A percentile compares a stretch with the other conserved stretches of the same genome.
Evolutionary conservation across 2,797 vertebrate species (phyloP).

Genomic region (Dipus sagitta): DNA sequence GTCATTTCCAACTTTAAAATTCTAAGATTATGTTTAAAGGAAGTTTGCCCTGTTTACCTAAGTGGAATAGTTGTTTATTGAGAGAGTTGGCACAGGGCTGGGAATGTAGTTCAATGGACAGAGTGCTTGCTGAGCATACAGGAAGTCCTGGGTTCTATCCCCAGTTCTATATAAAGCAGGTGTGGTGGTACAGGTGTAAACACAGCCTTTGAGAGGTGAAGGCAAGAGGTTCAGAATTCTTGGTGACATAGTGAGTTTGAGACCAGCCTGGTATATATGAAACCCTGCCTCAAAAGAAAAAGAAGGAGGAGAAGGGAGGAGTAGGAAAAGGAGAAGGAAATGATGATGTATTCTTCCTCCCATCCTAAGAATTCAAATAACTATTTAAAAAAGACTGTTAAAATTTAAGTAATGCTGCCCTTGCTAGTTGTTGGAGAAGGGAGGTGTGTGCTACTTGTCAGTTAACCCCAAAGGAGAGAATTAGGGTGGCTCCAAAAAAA

Average conservation of each 20-base stretch:
- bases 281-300: too few relatives aligned
- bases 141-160: too few relatives aligned
- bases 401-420: not conserved
- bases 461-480: not conserved
- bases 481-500: not conserved
- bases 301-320: too few relatives aligned
- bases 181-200: too few relatives aligned
- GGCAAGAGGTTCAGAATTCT: too few relatives aligned
- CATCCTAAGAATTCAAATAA: slow-evolving; percentile 20
- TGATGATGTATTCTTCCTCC: not conserved
- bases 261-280: too few relatives aligned
- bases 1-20: slow-evolving; percentile 5
- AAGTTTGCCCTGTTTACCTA: not conserved
- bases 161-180: too few relatives aligned
- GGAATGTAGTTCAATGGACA: too few relatives aligned
- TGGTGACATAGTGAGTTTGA: too few relatives aligned
- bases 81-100: not conserved
- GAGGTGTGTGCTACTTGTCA: not conserved
- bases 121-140: too few relatives aligned
- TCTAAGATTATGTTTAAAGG: not conserved
- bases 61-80: not conserved
- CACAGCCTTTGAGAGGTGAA: too few relatives aligned
- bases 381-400: not conserved
- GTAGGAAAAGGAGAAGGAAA: too few relatives aligned
- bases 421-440: not conserved